Conservation (phyloP, 2,113 vertebrate species). For the Monopterus albus region DNA sequence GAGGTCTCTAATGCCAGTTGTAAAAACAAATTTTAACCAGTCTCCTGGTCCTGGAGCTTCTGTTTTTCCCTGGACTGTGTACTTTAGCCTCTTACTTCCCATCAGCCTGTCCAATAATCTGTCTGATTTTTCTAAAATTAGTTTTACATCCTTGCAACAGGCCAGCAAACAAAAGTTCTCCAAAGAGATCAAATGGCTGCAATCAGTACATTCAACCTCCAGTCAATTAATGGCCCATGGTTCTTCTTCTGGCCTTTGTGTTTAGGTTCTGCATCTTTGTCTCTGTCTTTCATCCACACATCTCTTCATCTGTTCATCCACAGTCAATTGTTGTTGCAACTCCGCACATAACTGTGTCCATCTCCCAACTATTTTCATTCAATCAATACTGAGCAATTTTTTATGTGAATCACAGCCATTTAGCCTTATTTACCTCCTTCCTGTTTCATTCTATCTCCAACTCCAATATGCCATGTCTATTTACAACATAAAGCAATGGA, state of each 20-base stretch:
- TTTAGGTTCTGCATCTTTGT: constrained; percentile 8
- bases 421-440: too few species aligned
- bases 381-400: constrained; percentile 30
- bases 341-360: constrained; percentile 10
- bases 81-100: neutral
- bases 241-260: constrained; percentile 13
- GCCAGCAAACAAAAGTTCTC: constrained; percentile 28
- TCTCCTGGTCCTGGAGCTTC: neutral
- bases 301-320: constrained; percentile 11
- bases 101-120: constrained; percentile 6
- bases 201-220: constrained; percentile 40
- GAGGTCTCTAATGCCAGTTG: neutral
- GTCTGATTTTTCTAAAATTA: constrained; percentile 31
- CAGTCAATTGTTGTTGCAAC: constrained; percentile 23
- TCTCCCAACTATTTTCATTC: constrained; percentile 19
- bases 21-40: neutral
- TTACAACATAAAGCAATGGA: constrained; percentile 8
- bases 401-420: constrained; percentile 9
- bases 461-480: constrained; percentile 8
- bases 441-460: too few species aligned
- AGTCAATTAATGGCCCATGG: constrained; percentile 39
- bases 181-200: constrained; percentile 29
- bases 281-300: neutral
- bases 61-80: neutral
- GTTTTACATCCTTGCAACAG: constrained; percentile 19